phyloP scores from a whole-genome alignment of 2,888 invertebrate species.

The Platycheirus albimanus region DNA sequence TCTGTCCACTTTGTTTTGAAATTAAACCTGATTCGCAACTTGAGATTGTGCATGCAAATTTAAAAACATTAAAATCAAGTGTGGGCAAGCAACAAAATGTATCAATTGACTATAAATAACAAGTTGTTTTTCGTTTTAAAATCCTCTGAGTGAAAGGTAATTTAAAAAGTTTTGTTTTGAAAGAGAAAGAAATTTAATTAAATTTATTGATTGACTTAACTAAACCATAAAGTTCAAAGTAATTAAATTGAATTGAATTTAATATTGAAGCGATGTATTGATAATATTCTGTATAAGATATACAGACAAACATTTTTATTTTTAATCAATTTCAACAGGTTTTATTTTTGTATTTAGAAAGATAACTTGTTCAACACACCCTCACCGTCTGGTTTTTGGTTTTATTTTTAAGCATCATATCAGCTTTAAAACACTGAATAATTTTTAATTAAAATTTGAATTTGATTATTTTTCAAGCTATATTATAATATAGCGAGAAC shows the following conservation, averaged over 20 bases:
- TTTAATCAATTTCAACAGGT: neutral
- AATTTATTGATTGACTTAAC: neutral
- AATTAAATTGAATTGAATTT: neutral
- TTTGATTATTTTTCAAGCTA: no score
- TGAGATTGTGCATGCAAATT: slow-evolving; percentile 11
- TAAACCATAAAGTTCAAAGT: slow-evolving; percentile 21
- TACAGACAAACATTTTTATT: slow-evolving; percentile 1
- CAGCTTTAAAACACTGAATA: slow-evolving; percentile 1
- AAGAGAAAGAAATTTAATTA: neutral
- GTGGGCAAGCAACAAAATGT: slow-evolving; percentile 1
- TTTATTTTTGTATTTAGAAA: neutral
- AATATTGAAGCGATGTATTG: neutral
- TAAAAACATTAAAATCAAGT: neutral
- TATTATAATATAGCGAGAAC: no score
- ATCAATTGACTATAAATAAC: neutral
- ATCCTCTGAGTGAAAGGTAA: slow-evolving; percentile 3
- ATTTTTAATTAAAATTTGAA: neutral
- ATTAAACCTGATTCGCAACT: slow-evolving; percentile 14
- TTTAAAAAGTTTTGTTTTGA: neutral
- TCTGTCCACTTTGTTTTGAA: neutral
- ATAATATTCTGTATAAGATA: neutral
- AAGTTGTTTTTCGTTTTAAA: slow-evolving; percentile 16
- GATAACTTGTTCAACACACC: neutral
- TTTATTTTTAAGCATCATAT: slow-evolving; percentile 3
- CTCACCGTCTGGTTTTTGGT: slow-evolving; percentile 3